Conservation (phyloP, 2,888 invertebrate genomes). For the Synanthedon vespiformis region DNA sequence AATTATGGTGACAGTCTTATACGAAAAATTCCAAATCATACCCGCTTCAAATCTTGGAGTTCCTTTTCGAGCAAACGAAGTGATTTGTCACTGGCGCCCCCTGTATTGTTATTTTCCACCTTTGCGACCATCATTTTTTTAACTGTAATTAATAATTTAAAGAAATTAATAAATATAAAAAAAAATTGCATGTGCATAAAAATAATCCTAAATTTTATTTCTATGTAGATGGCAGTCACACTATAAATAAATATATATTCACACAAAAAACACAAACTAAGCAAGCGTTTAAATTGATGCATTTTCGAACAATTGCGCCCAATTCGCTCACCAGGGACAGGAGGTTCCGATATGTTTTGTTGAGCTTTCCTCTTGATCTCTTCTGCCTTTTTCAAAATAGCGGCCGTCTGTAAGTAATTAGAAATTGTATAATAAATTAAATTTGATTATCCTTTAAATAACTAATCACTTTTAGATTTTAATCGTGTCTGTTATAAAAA, state of each 20-base stretch:
- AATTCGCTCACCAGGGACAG: not conserved
- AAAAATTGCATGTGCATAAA: too few species aligned
- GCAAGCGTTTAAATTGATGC: too few species aligned
- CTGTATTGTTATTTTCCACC: constrained; percentile 21
- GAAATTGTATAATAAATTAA: constrained; percentile 1
- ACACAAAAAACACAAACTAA: too few species aligned
- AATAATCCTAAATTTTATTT: too few species aligned
- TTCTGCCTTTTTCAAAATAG: constrained; percentile 36
- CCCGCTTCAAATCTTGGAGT: constrained; percentile 70
- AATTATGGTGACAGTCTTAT: not conserved
- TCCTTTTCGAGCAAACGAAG: constrained; percentile 69
- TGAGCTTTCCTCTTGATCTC: constrained; percentile 36
- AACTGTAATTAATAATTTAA: not conserved
- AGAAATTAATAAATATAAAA: not conserved
- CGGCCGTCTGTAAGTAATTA: constrained; percentile 31
- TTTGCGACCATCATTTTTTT: not conserved
- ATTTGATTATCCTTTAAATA: not conserved
- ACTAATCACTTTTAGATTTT: too few species aligned
- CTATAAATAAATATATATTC: too few species aligned
- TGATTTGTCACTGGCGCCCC: constrained; percentile 51
- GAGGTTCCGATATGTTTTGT: constrained; percentile 12
- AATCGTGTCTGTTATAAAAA: too few species aligned
- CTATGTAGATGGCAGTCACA: too few species aligned
- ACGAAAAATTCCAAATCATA: constrained; percentile 13
- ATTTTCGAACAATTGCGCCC: too few species aligned